Evolutionary conservation across 2,888 invertebrate genomes (phyloP).

Genomic region (Muschampia plurimacula): DNA sequence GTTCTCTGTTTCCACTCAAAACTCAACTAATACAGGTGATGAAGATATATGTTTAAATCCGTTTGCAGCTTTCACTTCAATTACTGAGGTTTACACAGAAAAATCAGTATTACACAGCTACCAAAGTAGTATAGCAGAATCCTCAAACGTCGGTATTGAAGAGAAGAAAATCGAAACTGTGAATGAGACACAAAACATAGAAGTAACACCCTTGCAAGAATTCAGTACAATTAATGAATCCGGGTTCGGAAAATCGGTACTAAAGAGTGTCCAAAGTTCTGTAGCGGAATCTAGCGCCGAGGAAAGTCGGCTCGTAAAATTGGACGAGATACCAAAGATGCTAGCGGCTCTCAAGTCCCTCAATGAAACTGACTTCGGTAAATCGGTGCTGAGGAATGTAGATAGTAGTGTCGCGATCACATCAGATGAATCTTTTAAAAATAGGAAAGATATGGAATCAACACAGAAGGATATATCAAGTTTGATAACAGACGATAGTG

Average conservation of each 20-base stretch:
- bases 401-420: slow-evolving; percentile 61
- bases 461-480: slow-evolving; percentile 59
- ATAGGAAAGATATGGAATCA: slow-evolving; percentile 33
- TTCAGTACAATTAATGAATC: slow-evolving; percentile 64
- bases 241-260: slow-evolving; percentile 66
- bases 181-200: slow-evolving; percentile 42
- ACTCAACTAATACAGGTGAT: slow-evolving; percentile 52
- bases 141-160: slow-evolving; percentile 51
- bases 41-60: slow-evolving; percentile 54
- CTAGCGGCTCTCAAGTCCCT: slow-evolving; percentile 54
- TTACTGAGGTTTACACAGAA: slow-evolving; percentile 62
- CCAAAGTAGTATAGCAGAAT: slow-evolving; percentile 63
- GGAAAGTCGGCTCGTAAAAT: slow-evolving; percentile 45
- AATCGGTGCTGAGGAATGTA: slow-evolving; percentile 65
- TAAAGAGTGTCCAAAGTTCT: slow-evolving; percentile 48
- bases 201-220: slow-evolving; percentile 55
- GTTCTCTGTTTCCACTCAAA: slow-evolving; percentile 55
- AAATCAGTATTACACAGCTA: slow-evolving; percentile 72
- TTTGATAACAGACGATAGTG: slow-evolving; percentile 76
- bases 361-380: slow-evolving; percentile 62
- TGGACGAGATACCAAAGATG: slow-evolving; percentile 49
- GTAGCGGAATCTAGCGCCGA: slow-evolving; percentile 52
- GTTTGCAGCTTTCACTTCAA: slow-evolving; percentile 63
- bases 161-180: slow-evolving; percentile 47
- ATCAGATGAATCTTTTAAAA: slow-evolving; percentile 41